Evolutionary conservation across 2,888 invertebrate species (phyloP).

Genomic region (Thera obeliscata): DNA sequence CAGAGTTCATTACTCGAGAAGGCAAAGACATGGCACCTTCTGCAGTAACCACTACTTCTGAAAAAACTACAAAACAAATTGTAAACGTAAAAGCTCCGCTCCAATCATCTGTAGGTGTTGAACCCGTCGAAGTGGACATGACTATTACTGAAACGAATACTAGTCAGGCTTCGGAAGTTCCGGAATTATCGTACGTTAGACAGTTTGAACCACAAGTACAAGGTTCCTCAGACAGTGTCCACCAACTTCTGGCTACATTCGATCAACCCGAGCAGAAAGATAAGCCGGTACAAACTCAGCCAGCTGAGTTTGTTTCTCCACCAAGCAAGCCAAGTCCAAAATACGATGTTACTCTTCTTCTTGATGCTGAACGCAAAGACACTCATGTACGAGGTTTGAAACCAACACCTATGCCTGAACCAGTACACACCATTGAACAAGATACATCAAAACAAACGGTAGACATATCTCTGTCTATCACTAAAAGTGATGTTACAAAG

Average conservation of each 20-base stretch:
- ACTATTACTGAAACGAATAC: slow-evolving; percentile 56
- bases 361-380: slow-evolving; percentile 68
- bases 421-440: slow-evolving; percentile 16
- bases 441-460: slow-evolving; percentile 57
- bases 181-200: slow-evolving; percentile 60
- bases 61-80: slow-evolving; percentile 43
- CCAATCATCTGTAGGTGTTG: slow-evolving; percentile 55
- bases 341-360: slow-evolving; percentile 57
- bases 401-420: slow-evolving; percentile 27
- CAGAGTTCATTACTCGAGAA: slow-evolving; percentile 48
- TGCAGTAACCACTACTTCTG: slow-evolving; percentile 15
- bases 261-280: slow-evolving; percentile 67
- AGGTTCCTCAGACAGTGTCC: slow-evolving; percentile 57
- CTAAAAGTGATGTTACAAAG: slow-evolving; percentile 55
- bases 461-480: slow-evolving; percentile 69
- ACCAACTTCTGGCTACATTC: slow-evolving; percentile 50
- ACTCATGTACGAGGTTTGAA: slow-evolving; percentile 53
- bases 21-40: slow-evolving; percentile 16
- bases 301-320: slow-evolving; percentile 37
- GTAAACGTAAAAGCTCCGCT: slow-evolving; percentile 48
- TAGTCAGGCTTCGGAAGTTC: slow-evolving; percentile 45
- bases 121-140: slow-evolving; percentile 56
- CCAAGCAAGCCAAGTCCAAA: slow-evolving; percentile 43
- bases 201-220: slow-evolving; percentile 57
- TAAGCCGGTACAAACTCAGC: slow-evolving; percentile 50